A percentile compares a stretch with the other conserved stretches of the same genome.
Evolutionary conservation across 2,888 invertebrate species (phyloP).

Genomic region (Coenonympha glycerion): DNA sequence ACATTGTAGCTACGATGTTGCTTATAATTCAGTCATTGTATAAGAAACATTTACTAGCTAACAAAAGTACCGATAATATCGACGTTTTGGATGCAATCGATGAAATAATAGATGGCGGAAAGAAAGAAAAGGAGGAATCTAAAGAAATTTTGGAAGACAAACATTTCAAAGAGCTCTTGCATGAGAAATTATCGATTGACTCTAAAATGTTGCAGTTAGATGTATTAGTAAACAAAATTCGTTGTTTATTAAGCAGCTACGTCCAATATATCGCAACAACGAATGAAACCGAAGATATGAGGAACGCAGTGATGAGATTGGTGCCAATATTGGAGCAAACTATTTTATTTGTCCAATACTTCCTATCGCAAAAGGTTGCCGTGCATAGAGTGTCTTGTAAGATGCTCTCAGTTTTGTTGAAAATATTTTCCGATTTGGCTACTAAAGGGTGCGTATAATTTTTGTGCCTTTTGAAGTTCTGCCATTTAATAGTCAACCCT

Average conservation of each 20-base stretch:
- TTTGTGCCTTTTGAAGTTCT: too few relatives aligned
- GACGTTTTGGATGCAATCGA: slow-evolving; percentile 57
- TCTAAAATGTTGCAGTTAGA: slow-evolving; percentile 76
- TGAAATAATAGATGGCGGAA: slow-evolving; percentile 52
- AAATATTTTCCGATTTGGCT: slow-evolving; percentile 89
- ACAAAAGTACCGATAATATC: slow-evolving; percentile 38
- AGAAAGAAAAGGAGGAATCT: slow-evolving; percentile 52
- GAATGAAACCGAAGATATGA: slow-evolving; percentile 40
- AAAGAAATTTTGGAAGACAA: slow-evolving; percentile 76
- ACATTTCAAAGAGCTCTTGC: slow-evolving; percentile 80
- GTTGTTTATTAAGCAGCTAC: slow-evolving; percentile 55
- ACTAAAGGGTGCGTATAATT: slow-evolving; percentile 76
- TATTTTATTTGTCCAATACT: slow-evolving; percentile 83
- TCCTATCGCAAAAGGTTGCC: slow-evolving; percentile 85
- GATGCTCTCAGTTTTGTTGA: slow-evolving; percentile 86
- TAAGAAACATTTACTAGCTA: slow-evolving; percentile 56
- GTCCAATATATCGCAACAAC: slow-evolving; percentile 55
- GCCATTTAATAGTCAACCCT: too few relatives aligned
- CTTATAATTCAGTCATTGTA: slow-evolving; percentile 55
- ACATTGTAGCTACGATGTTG: slow-evolving; percentile 54
- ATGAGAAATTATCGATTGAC: slow-evolving; percentile 78
- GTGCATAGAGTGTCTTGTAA: slow-evolving; percentile 87
- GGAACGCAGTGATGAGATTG: slow-evolving; percentile 59
- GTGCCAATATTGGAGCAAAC: slow-evolving; percentile 87
- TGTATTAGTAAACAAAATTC: slow-evolving; percentile 56